A percentile compares a stretch with the other conserved stretches of the same genome.
phyloP scores from a whole-genome alignment of 2,888 invertebrate species.

The Pollenia angustigena region DNA sequence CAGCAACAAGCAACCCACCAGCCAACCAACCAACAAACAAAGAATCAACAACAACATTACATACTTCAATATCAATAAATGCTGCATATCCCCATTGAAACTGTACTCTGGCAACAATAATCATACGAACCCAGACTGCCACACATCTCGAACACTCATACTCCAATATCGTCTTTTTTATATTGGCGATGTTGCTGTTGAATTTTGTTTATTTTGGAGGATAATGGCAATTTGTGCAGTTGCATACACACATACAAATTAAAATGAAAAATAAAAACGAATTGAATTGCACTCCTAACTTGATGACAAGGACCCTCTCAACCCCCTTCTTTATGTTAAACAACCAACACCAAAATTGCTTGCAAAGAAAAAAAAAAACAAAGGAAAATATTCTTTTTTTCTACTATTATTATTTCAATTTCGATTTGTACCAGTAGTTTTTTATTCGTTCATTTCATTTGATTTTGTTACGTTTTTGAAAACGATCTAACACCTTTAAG shows the following conservation, averaged over 20 bases:
- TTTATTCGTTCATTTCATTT: constrained; percentile 44
- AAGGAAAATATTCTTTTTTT: constrained; percentile 32
- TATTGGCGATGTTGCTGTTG: constrained; percentile 8
- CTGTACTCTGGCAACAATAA: constrained; percentile 46
- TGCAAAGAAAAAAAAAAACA: not conserved
- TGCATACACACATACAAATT: constrained; percentile 63
- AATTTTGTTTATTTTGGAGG: constrained; percentile 27
- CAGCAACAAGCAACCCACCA: constrained; percentile 1
- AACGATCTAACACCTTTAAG: constrained; percentile 71
- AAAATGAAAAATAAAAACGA: constrained; percentile 66
- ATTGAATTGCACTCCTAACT: constrained; percentile 58
- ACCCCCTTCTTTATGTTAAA: not conserved
- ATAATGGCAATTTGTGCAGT: constrained; percentile 71
- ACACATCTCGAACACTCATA: constrained; percentile 10
- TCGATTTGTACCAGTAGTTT: constrained; percentile 40
- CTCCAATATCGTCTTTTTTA: constrained; percentile 6
- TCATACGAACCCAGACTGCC: not conserved
- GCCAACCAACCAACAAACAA: constrained; percentile 24
- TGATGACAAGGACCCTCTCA: constrained; percentile 12
- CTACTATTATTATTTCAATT: constrained; percentile 39
- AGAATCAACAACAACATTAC: constrained; percentile 27
- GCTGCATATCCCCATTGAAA: constrained; percentile 48
- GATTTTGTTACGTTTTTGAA: constrained; percentile 56
- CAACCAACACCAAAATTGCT: not conserved
- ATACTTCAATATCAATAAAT: constrained; percentile 56